phyloP scores from a whole-genome alignment of 2,797 vertebrate genomes.

The Lemur catta region DNA sequence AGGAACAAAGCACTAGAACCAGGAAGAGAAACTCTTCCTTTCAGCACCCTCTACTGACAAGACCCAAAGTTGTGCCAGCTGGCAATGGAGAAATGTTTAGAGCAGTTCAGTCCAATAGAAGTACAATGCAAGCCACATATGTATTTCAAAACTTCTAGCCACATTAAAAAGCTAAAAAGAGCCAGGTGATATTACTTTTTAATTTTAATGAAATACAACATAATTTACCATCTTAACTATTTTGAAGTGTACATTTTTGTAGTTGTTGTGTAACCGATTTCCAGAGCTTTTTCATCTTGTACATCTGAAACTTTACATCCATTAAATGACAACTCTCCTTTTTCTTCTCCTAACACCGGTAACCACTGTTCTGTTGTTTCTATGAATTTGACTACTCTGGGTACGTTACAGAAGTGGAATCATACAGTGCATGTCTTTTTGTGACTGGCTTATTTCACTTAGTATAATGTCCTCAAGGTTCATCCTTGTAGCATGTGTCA shows the following conservation, averaged over 20 bases:
- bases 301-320: background rate
- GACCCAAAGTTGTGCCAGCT: background rate
- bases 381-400: background rate
- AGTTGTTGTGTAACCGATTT: background rate
- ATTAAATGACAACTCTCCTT: background rate
- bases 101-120: background rate
- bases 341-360: background rate
- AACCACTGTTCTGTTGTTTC: background rate
- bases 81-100: background rate
- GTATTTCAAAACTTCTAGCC: background rate
- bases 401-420: background rate
- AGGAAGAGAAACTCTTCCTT: background rate
- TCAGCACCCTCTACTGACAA: conserved; percentile 45
- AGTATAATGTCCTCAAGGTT: background rate
- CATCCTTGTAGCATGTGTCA: background rate
- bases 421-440: background rate
- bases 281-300: background rate
- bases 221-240: background rate
- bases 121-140: background rate
- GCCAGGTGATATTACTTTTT: background rate
- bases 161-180: background rate
- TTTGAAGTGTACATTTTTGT: background rate
- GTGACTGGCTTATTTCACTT: background rate
- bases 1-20: background rate
- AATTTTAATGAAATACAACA: background rate